Base-by-base conservation (phyloP, 2,888 invertebrate species). In the Athalia circularis region DNA sequence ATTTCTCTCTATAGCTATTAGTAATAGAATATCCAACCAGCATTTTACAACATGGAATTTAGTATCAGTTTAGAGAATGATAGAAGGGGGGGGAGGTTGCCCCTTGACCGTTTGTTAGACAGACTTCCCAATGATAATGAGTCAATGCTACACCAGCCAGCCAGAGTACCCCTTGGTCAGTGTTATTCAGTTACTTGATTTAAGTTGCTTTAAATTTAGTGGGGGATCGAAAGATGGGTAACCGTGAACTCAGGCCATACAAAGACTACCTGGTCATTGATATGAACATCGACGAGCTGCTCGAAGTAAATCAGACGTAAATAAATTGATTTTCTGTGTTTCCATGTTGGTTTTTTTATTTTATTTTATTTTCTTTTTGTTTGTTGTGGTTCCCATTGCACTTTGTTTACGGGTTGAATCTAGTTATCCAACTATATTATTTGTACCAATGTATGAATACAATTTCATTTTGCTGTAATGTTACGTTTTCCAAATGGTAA, bases 271-370 rank as follows among this genome's bases (percentile, higher is more conserved):
- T 86, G 78, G 82, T 85, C 78, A 86, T 86, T 83, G 86, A 86
- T 76, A 86, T 86, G 84, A 86, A 81, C 81, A 78, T 82, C 75
- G 72, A 81, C 61, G 83, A 84, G 61, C 79, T 81, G 79, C 82
- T 79, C 79, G 85, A 86, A 85, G 86, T 87, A 86, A 85, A 84
- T 82, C 83, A 79, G 81, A 82, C 82, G 83, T 83, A 81, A 81
- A 83, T 83, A 82, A 77, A 61, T 62, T 3, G 52, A 50, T 52
- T 75, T 59, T 29, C n/a, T 59, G 59, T 72, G 59, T 54, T 8
- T 72, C 9, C n/a, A 54, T 59, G 47, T 13, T 65, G 9, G 45
- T 59, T 3, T n/a, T 9, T 13, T 65, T 65, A 48, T 45, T 43
- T 43, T 45, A 11, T 64, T 29, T 6, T 64, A 6, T 59, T 59